phyloP scores from a whole-genome alignment of 35 echinoderm and acorn worm species.

The Strongylocentrotus purpuratus region DNA sequence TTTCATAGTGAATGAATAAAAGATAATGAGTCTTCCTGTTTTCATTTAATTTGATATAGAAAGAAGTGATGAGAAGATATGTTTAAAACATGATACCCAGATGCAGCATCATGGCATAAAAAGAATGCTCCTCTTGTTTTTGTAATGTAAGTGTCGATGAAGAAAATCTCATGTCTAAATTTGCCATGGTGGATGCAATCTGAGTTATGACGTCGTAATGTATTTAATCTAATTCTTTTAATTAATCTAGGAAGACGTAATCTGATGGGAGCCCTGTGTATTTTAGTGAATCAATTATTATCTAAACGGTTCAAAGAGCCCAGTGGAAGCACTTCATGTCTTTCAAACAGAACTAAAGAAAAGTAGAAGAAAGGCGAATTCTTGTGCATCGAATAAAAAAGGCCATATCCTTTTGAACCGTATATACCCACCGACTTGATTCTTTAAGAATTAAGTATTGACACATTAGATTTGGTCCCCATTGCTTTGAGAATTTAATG shows the following conservation, averaged over 20 bases:
- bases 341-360: not conserved
- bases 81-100: too few species aligned
- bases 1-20: too few species aligned
- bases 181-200: not conserved
- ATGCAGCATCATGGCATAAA: too few species aligned
- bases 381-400: not conserved
- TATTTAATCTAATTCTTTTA: not conserved
- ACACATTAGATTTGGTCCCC: slow-evolving; percentile 13
- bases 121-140: too few species aligned
- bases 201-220: not conserved
- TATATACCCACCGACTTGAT: not conserved
- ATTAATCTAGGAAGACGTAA: not conserved
- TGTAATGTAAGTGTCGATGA: too few species aligned
- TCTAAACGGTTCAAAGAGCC: not conserved
- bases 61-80: too few species aligned
- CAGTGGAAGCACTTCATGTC: not conserved
- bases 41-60: too few species aligned
- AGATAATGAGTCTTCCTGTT: too few species aligned
- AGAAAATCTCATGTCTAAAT: too few species aligned
- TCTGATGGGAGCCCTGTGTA: not conserved
- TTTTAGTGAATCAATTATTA: not conserved
- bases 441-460: slow-evolving; percentile 22
- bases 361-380: not conserved
- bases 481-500: slow-evolving; percentile 17
- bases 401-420: not conserved